Conservation (phyloP, 2,888 invertebrate species). For the Hypercompe scribonia region DNA sequence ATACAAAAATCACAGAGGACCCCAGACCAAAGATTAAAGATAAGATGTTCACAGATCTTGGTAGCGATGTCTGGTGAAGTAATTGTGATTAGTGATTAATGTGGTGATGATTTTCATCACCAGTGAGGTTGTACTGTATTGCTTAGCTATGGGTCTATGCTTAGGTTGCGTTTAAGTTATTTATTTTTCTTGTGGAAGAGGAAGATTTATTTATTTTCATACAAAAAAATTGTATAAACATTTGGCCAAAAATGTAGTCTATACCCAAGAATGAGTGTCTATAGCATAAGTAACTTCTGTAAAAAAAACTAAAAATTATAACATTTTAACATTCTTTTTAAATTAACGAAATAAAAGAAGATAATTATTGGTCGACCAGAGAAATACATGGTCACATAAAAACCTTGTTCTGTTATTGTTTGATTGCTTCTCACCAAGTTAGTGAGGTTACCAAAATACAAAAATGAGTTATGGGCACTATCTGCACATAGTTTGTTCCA, state of each 20-base stretch:
- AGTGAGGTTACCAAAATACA: too few relatives aligned
- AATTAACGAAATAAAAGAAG: neutral
- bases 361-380: neutral
- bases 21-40: constrained; percentile 94
- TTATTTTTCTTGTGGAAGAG: constrained; percentile 39
- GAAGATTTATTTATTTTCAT: neutral
- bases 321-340: too few relatives aligned
- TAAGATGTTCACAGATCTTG: constrained; percentile 92
- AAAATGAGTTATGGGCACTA: neutral
- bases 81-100: constrained; percentile 7
- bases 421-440: too few relatives aligned
- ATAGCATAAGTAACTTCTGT: neutral
- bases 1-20: constrained; percentile 93
- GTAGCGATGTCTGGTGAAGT: constrained; percentile 88
- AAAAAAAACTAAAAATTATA: too few relatives aligned
- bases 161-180: constrained; percentile 45
- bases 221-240: neutral
- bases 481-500: too few relatives aligned
- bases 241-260: neutral
- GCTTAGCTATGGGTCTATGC: constrained; percentile 47
- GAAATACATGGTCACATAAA: too few relatives aligned
- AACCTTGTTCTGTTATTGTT: too few relatives aligned
- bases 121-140: constrained; percentile 19
- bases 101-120: constrained; percentile 10
- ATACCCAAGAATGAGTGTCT: neutral